Evolutionary conservation across 2,113 vertebrate genomes (phyloP).

Genomic region (Carassius gibelio): DNA sequence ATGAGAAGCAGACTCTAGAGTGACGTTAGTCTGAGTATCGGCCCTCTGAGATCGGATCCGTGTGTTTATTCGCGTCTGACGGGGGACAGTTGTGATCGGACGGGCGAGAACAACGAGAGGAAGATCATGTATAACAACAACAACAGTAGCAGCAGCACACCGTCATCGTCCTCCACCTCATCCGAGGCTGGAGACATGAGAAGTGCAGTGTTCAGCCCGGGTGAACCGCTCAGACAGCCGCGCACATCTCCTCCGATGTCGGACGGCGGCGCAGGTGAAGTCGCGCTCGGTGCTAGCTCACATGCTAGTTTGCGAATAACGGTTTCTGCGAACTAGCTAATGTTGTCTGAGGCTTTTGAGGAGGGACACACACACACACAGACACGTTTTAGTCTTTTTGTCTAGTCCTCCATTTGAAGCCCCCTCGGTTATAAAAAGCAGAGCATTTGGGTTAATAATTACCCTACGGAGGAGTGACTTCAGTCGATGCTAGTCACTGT

Average conservation of each 20-base stretch:
- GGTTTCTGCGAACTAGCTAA: not conserved
- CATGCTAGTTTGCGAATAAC: constrained; percentile 8
- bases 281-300: not conserved
- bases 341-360: not conserved
- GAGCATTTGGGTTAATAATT: not conserved
- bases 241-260: constrained; percentile 76
- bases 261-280: constrained; percentile 60
- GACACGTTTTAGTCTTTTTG: not conserved
- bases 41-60: not conserved
- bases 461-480: not conserved
- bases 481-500: not conserved
- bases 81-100: constrained; percentile 56
- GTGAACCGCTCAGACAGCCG: constrained; percentile 88
- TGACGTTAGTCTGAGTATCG: constrained; percentile 1
- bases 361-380: not conserved
- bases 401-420: not conserved
- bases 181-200: constrained; percentile 51
- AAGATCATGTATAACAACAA: constrained; percentile 46
- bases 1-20: constrained; percentile 57
- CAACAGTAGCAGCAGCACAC: constrained; percentile 4
- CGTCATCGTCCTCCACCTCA: not conserved
- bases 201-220: constrained; percentile 70
- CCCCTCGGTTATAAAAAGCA: not conserved
- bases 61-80: constrained; percentile 11
- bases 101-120: constrained; percentile 71